Conservation (phyloP, 2,888 invertebrate species). For the Drosophila seclusa region DNA sequence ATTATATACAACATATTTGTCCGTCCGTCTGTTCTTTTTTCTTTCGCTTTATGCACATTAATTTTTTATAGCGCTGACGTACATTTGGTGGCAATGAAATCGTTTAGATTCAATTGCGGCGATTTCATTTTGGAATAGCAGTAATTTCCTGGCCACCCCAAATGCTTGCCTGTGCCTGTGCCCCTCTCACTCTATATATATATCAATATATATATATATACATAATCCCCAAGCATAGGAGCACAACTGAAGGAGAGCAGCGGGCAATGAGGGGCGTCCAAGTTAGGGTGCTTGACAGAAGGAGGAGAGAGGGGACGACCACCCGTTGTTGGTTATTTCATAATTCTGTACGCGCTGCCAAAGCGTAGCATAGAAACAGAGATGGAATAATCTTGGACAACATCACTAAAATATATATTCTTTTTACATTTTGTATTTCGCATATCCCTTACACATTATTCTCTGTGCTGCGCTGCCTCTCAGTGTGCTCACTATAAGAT, state of each 20-base stretch:
- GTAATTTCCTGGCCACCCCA: constrained; percentile 74
- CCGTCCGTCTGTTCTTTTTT: constrained; percentile 17
- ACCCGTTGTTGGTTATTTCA: constrained; percentile 67
- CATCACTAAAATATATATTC: constrained; percentile 42
- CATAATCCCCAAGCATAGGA: constrained; percentile 36
- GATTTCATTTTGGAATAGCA: constrained; percentile 76
- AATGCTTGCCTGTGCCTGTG: constrained; percentile 13
- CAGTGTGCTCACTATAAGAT: constrained; percentile 23
- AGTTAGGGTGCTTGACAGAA: constrained; percentile 20
- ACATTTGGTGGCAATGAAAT: constrained; percentile 74
- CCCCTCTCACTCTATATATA: constrained; percentile 1
- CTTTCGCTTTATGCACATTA: constrained; percentile 37
- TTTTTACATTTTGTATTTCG: constrained; percentile 52
- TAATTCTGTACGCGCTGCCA: constrained; percentile 53
- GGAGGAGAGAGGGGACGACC: constrained; percentile 31
- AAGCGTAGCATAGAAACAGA: constrained; percentile 34
- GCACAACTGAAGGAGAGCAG: constrained; percentile 12
- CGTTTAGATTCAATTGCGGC: constrained; percentile 78
- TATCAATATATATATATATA: constrained; percentile 10
- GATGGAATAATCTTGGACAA: constrained; percentile 58
- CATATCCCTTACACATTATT: constrained; percentile 23
- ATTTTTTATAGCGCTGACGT: constrained; percentile 62
- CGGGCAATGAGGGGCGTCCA: constrained; percentile 4
- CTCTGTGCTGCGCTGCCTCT: constrained; percentile 2
- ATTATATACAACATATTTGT: constrained; percentile 26